Evolutionary conservation across 2,113 vertebrate genomes (phyloP).

Genomic region (Limanda limanda): DNA sequence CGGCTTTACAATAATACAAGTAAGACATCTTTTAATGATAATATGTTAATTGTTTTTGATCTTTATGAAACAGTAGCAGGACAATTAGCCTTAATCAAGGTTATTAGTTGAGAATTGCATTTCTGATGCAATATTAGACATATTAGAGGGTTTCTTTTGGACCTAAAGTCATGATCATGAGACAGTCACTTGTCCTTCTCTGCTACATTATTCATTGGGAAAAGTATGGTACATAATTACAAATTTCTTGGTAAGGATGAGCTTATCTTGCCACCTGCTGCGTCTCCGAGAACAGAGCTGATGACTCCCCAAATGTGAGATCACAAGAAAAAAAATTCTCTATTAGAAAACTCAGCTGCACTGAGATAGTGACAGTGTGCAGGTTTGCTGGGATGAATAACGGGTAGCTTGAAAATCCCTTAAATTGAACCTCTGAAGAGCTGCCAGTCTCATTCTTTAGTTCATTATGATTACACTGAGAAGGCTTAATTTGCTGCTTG

Average conservation of each 20-base stretch:
- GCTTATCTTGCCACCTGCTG: not conserved
- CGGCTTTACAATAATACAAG: too few species aligned
- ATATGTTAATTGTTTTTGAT: too few species aligned
- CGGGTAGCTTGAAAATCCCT: slow-evolving; percentile 6
- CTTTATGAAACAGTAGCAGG: too few species aligned
- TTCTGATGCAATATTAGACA: too few species aligned
- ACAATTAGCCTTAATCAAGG: too few species aligned
- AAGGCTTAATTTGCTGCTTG: slow-evolving; percentile 31
- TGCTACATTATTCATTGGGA: too few species aligned
- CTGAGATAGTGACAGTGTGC: not conserved
- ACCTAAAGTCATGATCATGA: too few species aligned
- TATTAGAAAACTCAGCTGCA: not conserved
- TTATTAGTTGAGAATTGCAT: too few species aligned
- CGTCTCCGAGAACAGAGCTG: not conserved
- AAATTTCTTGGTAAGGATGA: not conserved
- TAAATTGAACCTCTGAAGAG: slow-evolving; percentile 3
- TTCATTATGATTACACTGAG: slow-evolving; percentile 25
- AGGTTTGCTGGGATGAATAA: slow-evolving; percentile 1
- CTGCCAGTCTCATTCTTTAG: slow-evolving; percentile 27
- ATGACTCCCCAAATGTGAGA: not conserved
- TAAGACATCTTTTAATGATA: too few species aligned
- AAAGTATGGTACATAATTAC: too few species aligned
- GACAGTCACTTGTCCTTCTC: too few species aligned
- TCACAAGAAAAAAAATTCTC: not conserved
- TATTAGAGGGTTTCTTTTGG: too few species aligned